phyloP scores from a whole-genome alignment of 2,797 vertebrate genomes.

The Sebastes nivosus region DNA sequence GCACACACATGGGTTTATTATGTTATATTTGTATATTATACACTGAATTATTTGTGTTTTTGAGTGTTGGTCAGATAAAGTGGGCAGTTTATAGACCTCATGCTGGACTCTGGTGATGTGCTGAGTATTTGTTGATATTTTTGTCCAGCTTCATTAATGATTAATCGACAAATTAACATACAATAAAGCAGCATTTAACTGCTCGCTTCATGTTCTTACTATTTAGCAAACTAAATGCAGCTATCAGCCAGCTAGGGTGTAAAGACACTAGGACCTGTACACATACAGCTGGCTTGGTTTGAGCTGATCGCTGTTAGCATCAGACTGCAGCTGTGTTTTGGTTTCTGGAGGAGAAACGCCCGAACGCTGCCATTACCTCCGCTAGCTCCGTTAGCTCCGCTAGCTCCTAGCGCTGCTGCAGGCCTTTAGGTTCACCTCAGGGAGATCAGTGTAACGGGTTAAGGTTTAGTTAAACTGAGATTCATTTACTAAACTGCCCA shows the following conservation, averaged over 20 bases:
- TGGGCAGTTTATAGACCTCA: neutral
- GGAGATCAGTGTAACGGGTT: neutral
- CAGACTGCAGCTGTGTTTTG: neutral
- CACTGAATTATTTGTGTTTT: neutral
- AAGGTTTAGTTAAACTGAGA: fast-evolving
- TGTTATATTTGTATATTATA: neutral
- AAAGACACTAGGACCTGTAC: neutral
- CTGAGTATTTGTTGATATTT: neutral
- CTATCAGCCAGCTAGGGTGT: neutral
- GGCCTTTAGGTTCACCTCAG: constrained; percentile 25
- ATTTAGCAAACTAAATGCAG: neutral
- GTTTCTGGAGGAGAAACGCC: constrained; percentile 68
- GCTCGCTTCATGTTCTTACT: neutral
- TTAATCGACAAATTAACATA: neutral
- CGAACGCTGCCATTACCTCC: constrained; percentile 51
- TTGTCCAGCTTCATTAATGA: neutral
- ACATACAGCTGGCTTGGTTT: neutral
- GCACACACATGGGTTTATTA: neutral
- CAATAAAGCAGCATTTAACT: neutral
- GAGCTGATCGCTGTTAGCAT: neutral
- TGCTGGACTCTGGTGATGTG: no score
- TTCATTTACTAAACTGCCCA: fast-evolving
- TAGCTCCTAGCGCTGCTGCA: constrained; percentile 13
- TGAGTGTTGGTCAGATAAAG: neutral
- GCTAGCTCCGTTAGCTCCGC: constrained; percentile 9